Evolutionary conservation across 2,888 invertebrate genomes (phyloP).

Genomic region (Caenorhabditis sp.): DNA sequence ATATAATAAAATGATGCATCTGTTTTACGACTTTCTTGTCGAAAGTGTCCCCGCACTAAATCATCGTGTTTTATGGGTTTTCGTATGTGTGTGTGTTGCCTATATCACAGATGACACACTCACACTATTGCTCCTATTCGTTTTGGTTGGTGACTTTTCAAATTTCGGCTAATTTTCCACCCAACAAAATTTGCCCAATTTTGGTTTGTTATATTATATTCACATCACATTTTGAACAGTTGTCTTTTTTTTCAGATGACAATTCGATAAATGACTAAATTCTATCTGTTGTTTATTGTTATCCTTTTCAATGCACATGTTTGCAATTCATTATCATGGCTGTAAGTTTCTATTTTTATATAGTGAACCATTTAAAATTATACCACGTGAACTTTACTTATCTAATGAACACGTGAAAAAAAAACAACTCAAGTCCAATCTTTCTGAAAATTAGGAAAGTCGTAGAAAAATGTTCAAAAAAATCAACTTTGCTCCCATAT

Average conservation of each 20-base stretch:
- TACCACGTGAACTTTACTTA: no score
- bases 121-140: conserved; percentile 2
- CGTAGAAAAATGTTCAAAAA: no score
- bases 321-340: background rate
- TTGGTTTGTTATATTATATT: background rate
- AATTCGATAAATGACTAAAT: background rate
- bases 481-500: no score
- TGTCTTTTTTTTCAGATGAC: background rate
- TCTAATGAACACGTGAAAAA: no score
- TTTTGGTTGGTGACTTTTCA: background rate
- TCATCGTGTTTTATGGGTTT: conserved; percentile 49
- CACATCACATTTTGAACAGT: background rate
- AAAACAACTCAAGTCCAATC: no score
- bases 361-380: no score
- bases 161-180: background rate
- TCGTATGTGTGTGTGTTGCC: conserved; percentile 34
- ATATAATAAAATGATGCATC: background rate
- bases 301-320: background rate
- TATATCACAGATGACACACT: conserved; percentile 11
- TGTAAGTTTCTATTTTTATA: background rate
- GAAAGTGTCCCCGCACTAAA: conserved; percentile 21
- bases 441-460: no score
- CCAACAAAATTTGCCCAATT: background rate
- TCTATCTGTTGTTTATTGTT: background rate
- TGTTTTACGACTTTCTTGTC: conserved; percentile 3